Conservation (phyloP, 2,113 vertebrate genomes). For the Grallaria varia region DNA sequence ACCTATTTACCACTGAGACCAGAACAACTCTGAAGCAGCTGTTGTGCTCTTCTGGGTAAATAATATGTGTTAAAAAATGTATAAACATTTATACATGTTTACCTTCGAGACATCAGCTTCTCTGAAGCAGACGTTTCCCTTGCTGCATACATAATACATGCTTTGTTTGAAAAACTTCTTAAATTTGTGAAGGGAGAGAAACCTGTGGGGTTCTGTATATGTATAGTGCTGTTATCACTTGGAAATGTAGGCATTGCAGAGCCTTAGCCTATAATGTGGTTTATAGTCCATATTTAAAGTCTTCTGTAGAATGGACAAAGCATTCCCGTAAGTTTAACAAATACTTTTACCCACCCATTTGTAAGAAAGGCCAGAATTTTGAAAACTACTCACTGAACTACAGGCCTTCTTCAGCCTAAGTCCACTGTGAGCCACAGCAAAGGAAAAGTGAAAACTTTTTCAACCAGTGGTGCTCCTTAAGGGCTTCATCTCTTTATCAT, state of each 20-base stretch:
- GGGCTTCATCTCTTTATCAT: not conserved
- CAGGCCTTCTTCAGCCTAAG: not conserved
- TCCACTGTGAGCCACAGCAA: not conserved
- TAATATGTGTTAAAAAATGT: slow-evolving; percentile 69
- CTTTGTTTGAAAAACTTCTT: slow-evolving; percentile 50
- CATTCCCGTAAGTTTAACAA: not conserved
- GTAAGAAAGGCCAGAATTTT: not conserved
- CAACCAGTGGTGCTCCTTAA: not conserved
- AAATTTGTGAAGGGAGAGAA: slow-evolving; percentile 27
- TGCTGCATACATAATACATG: slow-evolving; percentile 56
- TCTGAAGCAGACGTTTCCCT: slow-evolving; percentile 49
- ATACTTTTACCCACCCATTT: not conserved
- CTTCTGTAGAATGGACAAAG: not conserved
- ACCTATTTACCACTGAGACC: slow-evolving; percentile 61
- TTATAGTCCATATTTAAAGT: not conserved
- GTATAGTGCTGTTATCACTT: not conserved
- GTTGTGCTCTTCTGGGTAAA: slow-evolving; percentile 66
- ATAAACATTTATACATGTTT: slow-evolving; percentile 71
- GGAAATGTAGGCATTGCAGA: not conserved
- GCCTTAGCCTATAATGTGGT: not conserved
- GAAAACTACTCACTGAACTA: not conserved
- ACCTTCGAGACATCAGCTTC: slow-evolving; percentile 36
- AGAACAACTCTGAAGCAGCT: slow-evolving; percentile 64
- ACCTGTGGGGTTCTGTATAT: not conserved
- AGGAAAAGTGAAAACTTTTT: not conserved